Evolutionary conservation across 1,140 invertebrate genomes (phyloP), one percentile per base, ranked within the genome.

Genomic region (Agrypnia vestita): DNA sequence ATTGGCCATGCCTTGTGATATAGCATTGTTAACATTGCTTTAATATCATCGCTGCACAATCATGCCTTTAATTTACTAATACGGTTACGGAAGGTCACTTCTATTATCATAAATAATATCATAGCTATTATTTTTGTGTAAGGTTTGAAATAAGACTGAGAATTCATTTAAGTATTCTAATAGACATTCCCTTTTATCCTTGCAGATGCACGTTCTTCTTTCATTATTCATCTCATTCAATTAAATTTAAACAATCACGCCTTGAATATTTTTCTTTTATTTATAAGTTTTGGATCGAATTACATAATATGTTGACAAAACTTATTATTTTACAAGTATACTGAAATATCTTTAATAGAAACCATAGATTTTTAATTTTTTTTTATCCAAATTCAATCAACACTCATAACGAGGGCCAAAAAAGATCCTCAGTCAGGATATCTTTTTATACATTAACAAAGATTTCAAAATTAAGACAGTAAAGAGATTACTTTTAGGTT

Each of bases 41-140:
- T 10, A 35, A 13, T 25, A 64, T 35, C 61, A 21, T 21, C 43
- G 43, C 46, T 71, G 46, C 67, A 35, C 25, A 35, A 15, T 21
- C 46, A 49, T 49, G 67, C 43, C n/a, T 71, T 64, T 64, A 44
- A 47, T 71, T 49, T 12, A 71, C 46, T 71, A 71, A 71, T 71
- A 25, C 13, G 46, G 43, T 71, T 71, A 49, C 9, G 67, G 67
- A 47, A 17, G 46, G 46, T 71, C 10, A 64, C 0, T 17, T 71
- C 47, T 35, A 15, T 15, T 47, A 47, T 64, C 35, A 64, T 64
- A 64, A 35, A 35, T 35, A 35, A 35, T 35, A 35, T 35, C 25
- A 35, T 35, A 35, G 25, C 35, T 35, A 21, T 59, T 56, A 56
- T 56, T 19, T 56, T 56, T 56, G n/a, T 59, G 17, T 64, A 35